Evolutionary conservation across 1,140 invertebrate genomes (phyloP).

Genomic region (Bradysia coprophila): DNA sequence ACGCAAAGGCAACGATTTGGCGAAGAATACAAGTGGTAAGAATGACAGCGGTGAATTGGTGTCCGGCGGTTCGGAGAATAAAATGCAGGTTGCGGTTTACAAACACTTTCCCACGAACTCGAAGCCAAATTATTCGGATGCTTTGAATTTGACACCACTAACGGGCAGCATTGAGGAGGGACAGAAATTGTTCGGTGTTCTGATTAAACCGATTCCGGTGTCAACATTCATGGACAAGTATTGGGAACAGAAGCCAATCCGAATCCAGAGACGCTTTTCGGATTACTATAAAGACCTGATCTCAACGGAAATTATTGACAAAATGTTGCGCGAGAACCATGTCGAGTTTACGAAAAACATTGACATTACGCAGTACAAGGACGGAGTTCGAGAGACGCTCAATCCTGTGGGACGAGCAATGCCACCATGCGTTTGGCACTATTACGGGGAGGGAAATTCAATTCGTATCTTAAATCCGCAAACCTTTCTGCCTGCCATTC

Average conservation of each 20-base stretch:
- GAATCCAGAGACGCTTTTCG: slow-evolving; percentile 42
- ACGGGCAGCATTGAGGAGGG: slow-evolving; percentile 37
- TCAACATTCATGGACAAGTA: slow-evolving; percentile 41
- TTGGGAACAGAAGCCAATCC: slow-evolving; percentile 69
- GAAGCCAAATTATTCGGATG: no score
- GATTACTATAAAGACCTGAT: slow-evolving; percentile 60
- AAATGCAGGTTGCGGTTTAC: no score
- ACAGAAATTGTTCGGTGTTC: slow-evolving; percentile 41
- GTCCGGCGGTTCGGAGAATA: no score
- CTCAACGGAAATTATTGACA: slow-evolving; percentile 55
- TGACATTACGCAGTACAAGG: slow-evolving; percentile 74
- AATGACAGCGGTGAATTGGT: no score
- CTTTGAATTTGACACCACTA: no score
- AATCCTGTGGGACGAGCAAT: slow-evolving; percentile 59
- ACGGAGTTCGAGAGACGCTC: slow-evolving; percentile 71
- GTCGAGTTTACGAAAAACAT: slow-evolving; percentile 73
- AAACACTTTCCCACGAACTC: no score
- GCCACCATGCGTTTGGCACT: slow-evolving; percentile 77
- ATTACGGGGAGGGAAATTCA: slow-evolving; percentile 77
- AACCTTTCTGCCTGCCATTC: slow-evolving; percentile 50
- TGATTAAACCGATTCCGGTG: slow-evolving; percentile 43
- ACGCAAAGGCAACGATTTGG: no score
- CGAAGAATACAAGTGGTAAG: no score
- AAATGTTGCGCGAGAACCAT: slow-evolving; percentile 51
- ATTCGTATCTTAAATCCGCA: slow-evolving; percentile 88